These are phyloP conservation scores for Encarsia formosa DNA, from an alignment of 2,888 invertebrate species.

Conservation along the genomic window DNA sequence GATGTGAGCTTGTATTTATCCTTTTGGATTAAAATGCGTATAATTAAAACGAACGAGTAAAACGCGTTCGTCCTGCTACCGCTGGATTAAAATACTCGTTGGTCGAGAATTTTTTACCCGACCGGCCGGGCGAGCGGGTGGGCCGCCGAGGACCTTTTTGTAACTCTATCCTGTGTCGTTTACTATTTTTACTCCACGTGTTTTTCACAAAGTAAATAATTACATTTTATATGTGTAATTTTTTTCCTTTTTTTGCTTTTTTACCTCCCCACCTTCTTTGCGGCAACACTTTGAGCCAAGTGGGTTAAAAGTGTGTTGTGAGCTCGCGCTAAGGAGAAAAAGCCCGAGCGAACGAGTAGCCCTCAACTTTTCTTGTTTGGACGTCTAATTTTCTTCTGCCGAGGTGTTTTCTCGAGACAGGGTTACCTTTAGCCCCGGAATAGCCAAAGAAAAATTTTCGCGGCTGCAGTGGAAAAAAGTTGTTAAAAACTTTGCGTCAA, in stretches of 20 bases:
- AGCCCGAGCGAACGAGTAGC: conserved; percentile 19
- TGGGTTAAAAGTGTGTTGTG: not conserved
- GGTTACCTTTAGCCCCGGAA: not conserved
- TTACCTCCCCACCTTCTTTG: not conserved
- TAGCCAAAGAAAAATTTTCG: not conserved
- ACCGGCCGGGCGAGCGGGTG: no score
- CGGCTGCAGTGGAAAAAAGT: no score
- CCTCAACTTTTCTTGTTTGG: conserved; percentile 23
- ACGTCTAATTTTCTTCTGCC: conserved; percentile 26
- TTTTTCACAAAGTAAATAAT: no score
- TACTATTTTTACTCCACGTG: no score
- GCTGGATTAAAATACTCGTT: conserved; percentile 17
- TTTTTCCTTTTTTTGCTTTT: not conserved
- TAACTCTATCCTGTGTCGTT: no score
- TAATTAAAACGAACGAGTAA: conserved; percentile 21
- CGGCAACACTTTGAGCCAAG: not conserved
- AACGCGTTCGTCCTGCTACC: no score
- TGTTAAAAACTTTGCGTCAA: no score
- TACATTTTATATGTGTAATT: no score
- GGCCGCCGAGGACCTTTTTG: no score
- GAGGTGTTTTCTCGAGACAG: no score
- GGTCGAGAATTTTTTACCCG: not conserved
- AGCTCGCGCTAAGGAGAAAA: not conserved
- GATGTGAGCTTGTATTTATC: conserved; percentile 7
- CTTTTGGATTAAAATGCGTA: conserved; percentile 7